Conservation (phyloP, 2,797 vertebrate genomes). For the Alectoris magna region DNA sequence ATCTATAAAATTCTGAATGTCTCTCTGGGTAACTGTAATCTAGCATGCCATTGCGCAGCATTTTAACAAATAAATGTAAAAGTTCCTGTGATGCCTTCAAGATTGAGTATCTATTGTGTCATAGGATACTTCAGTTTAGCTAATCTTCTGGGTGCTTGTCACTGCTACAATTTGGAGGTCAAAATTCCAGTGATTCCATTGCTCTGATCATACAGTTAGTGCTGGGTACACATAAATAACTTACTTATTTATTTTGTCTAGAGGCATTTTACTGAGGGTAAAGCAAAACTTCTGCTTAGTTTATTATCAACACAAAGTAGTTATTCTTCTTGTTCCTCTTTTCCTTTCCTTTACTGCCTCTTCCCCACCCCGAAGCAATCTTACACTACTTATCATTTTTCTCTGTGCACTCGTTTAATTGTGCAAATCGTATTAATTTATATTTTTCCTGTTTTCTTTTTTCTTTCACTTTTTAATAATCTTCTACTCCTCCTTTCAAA, state of each 20-base stretch:
- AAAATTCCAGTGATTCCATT: constrained; percentile 13
- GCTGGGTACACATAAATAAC: constrained; percentile 5
- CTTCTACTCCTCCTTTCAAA: background rate
- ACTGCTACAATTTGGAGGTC: background rate
- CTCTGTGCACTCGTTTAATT: background rate
- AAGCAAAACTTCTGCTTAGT: background rate
- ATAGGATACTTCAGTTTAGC: background rate
- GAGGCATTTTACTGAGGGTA: background rate
- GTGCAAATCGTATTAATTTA: background rate
- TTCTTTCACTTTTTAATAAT: background rate
- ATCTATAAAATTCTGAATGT: background rate
- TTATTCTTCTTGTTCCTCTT: background rate
- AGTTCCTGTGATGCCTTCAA: background rate
- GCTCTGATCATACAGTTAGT: background rate
- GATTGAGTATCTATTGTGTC: background rate
- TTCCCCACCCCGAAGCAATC: background rate
- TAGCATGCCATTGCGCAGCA: background rate
- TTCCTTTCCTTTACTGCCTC: background rate
- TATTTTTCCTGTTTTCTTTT: background rate
- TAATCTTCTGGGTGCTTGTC: background rate
- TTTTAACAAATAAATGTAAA: constrained; percentile 9
- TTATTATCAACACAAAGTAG: background rate
- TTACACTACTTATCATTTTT: background rate
- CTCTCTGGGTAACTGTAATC: background rate
- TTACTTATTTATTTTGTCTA: constrained; percentile 7